These are phyloP conservation scores for Neotoma lepida DNA, from an alignment of 2,113 vertebrate species.

Conservation along the genomic window DNA sequence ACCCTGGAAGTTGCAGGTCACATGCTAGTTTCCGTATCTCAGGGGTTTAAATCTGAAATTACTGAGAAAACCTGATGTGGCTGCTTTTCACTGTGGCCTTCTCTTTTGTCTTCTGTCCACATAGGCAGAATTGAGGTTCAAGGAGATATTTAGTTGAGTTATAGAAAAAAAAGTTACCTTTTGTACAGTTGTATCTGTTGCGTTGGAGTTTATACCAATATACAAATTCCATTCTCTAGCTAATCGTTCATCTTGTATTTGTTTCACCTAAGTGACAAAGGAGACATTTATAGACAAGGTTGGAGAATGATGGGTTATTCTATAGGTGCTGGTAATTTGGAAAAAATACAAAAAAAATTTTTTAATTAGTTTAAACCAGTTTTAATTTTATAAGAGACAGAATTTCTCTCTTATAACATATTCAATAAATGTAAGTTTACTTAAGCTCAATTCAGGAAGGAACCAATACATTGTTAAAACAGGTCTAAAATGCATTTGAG, in stretches of 20 bases:
- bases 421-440: neutral
- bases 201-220: neutral
- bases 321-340: neutral
- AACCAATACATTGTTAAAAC: neutral
- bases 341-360: neutral
- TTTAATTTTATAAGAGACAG: conserved; percentile 17
- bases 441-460: neutral
- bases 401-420: neutral
- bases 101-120: neutral
- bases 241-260: neutral
- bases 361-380: neutral
- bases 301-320: neutral
- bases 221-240: neutral
- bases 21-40: neutral
- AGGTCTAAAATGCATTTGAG: neutral
- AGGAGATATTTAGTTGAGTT: neutral
- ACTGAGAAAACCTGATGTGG: neutral
- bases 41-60: neutral
- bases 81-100: neutral
- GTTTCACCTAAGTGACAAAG: neutral
- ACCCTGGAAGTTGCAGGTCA: neutral
- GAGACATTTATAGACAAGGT: neutral
- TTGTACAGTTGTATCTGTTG: neutral
- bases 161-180: neutral
- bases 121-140: neutral